phyloP scores from a whole-genome alignment of 2,888 invertebrate species.

The Miltochrista miniata region DNA sequence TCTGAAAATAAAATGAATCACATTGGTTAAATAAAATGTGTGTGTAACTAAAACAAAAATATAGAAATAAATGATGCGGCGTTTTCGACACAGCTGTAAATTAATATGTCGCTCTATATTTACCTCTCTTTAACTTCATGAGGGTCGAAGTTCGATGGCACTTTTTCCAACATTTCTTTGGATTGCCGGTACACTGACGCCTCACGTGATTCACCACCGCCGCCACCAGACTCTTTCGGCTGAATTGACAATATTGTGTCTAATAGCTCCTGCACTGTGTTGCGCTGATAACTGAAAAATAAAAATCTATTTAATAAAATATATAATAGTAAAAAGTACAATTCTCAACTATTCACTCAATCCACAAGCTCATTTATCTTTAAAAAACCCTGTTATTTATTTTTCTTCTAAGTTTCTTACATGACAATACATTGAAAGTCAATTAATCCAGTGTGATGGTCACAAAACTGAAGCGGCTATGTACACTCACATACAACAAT shows the following conservation, averaged over 20 bases:
- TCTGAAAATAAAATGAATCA: slow-evolving; percentile 62
- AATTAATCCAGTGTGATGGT: no score
- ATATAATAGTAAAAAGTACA: no score
- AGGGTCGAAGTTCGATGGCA: slow-evolving; percentile 90
- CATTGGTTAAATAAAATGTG: neutral
- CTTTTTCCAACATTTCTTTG: slow-evolving; percentile 91
- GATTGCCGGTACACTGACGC: slow-evolving; percentile 87
- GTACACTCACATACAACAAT: no score
- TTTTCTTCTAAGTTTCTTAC: no score
- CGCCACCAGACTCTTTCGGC: slow-evolving; percentile 91
- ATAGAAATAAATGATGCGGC: no score
- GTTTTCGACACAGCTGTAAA: no score
- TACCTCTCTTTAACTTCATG: slow-evolving; percentile 90
- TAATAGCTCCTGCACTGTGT: slow-evolving; percentile 87
- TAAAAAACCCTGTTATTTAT: no score
- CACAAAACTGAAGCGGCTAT: no score
- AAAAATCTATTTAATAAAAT: neutral
- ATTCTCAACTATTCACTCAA: no score
- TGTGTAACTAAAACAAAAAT: neutral
- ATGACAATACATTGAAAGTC: no score
- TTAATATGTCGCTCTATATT: no score
- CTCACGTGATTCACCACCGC: slow-evolving; percentile 92
- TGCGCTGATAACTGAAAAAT: slow-evolving; percentile 88
- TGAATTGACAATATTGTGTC: slow-evolving; percentile 93
- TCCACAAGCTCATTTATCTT: no score